These are phyloP conservation scores for Chymomyza costata DNA, from an alignment of 1,140 invertebrate genomes.

Conservation along the genomic window DNA sequence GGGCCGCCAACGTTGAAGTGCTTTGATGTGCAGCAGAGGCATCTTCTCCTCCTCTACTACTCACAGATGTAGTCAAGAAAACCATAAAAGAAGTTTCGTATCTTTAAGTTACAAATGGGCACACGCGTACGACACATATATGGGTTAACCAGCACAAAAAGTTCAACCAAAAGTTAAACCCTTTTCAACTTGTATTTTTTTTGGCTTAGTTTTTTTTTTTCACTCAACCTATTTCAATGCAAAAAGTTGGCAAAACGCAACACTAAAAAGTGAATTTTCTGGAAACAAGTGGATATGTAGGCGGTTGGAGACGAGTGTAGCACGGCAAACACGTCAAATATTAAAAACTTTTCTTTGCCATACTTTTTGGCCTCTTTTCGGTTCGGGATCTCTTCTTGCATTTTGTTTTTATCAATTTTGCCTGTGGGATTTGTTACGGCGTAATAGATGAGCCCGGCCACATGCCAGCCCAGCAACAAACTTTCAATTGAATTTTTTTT, in stretches of 20 bases:
- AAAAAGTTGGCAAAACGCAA: slow-evolving; percentile 35
- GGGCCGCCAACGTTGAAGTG: slow-evolving; percentile 37
- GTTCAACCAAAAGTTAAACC: slow-evolving; percentile 59
- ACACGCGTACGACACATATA: slow-evolving; percentile 37
- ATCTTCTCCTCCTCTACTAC: no score
- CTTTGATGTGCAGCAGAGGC: slow-evolving; percentile 49
- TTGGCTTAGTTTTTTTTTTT: slow-evolving; percentile 12
- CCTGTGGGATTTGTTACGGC: slow-evolving; percentile 67
- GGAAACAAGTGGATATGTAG: no score
- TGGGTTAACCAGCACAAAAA: slow-evolving; percentile 48
- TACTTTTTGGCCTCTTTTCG: slow-evolving; percentile 6
- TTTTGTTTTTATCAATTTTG: slow-evolving; percentile 64
- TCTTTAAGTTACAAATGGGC: slow-evolving; percentile 24
- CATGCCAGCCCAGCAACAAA: slow-evolving; percentile 51
- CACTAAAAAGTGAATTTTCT: slow-evolving; percentile 30
- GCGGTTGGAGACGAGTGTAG: no score
- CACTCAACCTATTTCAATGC: slow-evolving; percentile 44
- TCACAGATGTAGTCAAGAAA: no score
- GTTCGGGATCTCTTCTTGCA: slow-evolving; percentile 13
- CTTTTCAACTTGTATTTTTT: slow-evolving; percentile 67
- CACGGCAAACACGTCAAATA: slow-evolving; percentile 70
- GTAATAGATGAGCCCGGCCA: slow-evolving; percentile 56
- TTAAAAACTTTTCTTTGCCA: slow-evolving; percentile 68
- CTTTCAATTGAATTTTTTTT: slow-evolving; percentile 64
- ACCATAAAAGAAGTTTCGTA: slow-evolving; percentile 24